Percentiles rank a stretch among this genome's conserved stretches.
These are phyloP conservation scores for Acanthurus tractus DNA, from an alignment of 2,797 vertebrate species.

Conservation along the genomic window DNA sequence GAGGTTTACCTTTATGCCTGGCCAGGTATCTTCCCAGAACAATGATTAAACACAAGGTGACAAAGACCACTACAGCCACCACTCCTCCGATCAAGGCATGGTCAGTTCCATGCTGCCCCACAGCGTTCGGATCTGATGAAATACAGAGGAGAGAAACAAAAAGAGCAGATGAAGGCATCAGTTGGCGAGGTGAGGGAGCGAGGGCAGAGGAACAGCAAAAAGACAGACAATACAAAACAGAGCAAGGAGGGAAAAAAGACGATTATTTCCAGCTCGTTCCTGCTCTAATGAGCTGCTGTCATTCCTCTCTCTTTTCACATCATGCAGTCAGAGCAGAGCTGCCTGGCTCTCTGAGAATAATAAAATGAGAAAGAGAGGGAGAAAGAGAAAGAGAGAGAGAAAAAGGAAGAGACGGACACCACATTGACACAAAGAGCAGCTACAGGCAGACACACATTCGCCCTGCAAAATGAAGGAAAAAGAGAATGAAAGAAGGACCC, in stretches of 20 bases:
- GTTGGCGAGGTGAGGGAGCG: constrained; percentile 47
- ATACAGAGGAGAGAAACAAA: constrained; percentile 54
- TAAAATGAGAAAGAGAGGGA: constrained; percentile 58
- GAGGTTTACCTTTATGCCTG: constrained; percentile 96
- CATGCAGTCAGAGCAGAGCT: constrained; percentile 62
- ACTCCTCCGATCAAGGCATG: constrained; percentile 98
- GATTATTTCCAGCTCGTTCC: constrained; percentile 70
- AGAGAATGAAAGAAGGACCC: constrained; percentile 63
- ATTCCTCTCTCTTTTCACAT: constrained; percentile 63
- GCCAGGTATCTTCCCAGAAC: constrained; percentile 98
- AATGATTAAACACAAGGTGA: constrained; percentile 98
- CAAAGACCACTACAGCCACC: constrained; percentile 98
- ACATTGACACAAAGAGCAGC: constrained; percentile 57
- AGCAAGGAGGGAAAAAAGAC: constrained; percentile 40
- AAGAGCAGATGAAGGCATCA: constrained; percentile 44
- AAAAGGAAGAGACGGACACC: constrained; percentile 54
- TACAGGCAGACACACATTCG: constrained; percentile 59
- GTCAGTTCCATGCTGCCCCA: constrained; percentile 93
- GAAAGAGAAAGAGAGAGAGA: constrained; percentile 45
- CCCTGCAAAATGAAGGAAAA: constrained; percentile 70
- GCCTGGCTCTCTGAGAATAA: constrained; percentile 67
- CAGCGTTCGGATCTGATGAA: constrained; percentile 92
- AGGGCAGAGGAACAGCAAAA: constrained; percentile 45
- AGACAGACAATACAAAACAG: constrained; percentile 57
- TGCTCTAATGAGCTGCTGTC: constrained; percentile 73